These are phyloP conservation scores for Clarias macrocephalus DNA, from an alignment of 2,113 vertebrate species.

Conservation along the genomic window DNA sequence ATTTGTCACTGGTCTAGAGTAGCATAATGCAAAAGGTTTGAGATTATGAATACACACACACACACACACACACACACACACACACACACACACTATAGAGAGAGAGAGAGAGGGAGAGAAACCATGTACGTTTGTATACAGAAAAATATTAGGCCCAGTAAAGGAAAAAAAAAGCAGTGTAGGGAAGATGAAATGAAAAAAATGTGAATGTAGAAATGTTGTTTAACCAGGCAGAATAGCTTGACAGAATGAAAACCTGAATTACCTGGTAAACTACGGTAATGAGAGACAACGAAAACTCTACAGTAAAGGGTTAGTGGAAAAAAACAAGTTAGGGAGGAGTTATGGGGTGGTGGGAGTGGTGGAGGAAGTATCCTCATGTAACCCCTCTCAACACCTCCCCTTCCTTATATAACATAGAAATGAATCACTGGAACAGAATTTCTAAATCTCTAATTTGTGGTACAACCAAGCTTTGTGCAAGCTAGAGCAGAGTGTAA, in stretches of 20 bases:
- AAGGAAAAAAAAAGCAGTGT: not conserved
- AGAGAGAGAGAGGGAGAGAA: not conserved
- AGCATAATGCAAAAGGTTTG: not conserved
- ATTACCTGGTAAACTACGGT: not conserved
- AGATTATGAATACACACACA: no score
- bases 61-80: no score
- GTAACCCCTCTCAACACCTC: constrained; percentile 15
- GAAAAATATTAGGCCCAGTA: not conserved
- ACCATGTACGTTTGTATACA: not conserved
- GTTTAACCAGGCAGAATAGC: not conserved
- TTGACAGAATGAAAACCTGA: not conserved
- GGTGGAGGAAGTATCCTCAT: constrained; percentile 15
- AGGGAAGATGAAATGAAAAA: not conserved
- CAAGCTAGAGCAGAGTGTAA: not conserved
- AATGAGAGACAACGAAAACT: not conserved
- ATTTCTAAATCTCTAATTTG: constrained; percentile 29
- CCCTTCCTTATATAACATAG: constrained; percentile 35
- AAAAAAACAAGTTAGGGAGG: not conserved
- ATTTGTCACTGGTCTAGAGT: not conserved
- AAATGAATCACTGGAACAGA: constrained; percentile 46
- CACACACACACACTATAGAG: no score
- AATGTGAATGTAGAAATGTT: not conserved
- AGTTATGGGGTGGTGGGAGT: no score
- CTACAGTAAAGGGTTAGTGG: not conserved
- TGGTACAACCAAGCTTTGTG: constrained; percentile 17